A percentile compares a stretch with the other conserved stretches of the same genome.
Evolutionary conservation across 2,888 invertebrate genomes (phyloP).

Genomic region (Zele albiditarsus): DNA sequence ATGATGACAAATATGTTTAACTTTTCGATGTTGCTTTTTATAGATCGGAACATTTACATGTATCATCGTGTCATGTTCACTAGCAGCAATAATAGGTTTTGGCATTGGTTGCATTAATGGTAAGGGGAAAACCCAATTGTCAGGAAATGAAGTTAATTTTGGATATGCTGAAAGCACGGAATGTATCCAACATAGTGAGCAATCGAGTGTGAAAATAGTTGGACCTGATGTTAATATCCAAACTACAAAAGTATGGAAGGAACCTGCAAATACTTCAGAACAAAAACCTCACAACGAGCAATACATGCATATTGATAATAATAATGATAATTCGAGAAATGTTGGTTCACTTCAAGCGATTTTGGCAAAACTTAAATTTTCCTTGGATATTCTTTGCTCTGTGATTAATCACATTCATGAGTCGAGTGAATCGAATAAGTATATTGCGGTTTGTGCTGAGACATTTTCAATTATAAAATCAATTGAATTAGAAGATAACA

Average conservation of each 20-base stretch:
- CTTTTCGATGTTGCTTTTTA: not conserved
- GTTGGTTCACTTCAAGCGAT: conserved; percentile 34
- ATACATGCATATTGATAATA: conserved; percentile 9
- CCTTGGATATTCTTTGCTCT: conserved; percentile 43
- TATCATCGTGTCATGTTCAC: conserved; percentile 44
- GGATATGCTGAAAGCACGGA: conserved; percentile 29
- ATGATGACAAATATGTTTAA: not conserved
- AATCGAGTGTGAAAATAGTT: conserved; percentile 30
- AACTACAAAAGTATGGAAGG: not conserved
- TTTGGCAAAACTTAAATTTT: conserved; percentile 41
- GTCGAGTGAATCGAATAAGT: not conserved
- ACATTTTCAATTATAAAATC: conserved; percentile 13
- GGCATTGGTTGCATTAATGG: conserved; percentile 44
- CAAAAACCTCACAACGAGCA: not conserved
- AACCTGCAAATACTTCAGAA: not conserved
- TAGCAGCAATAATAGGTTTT: conserved; percentile 46
- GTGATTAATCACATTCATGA: conserved; percentile 32
- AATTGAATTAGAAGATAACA: conserved; percentile 18
- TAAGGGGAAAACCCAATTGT: conserved; percentile 39
- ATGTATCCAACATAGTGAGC: conserved; percentile 30
- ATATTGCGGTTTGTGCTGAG: conserved; percentile 20
- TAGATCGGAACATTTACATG: conserved; percentile 38
- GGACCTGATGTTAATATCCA: not conserved
- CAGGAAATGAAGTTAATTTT: conserved; percentile 37
- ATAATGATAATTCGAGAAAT: not conserved